Conservation (phyloP, 2,888 invertebrate genomes). For the Watsonalla binaria region DNA sequence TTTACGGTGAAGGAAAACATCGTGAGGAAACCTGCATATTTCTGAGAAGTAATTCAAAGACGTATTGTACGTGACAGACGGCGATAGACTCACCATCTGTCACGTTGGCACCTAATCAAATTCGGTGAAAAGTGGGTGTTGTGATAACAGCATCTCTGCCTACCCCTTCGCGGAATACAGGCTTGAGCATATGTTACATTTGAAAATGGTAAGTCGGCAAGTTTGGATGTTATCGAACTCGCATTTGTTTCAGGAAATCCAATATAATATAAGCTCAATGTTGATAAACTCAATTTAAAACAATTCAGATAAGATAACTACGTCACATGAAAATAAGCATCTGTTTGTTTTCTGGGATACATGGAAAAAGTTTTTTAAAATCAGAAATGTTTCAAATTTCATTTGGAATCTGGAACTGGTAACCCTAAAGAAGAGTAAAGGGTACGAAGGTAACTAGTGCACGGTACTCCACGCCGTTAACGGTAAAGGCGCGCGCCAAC, state of each 20-base stretch:
- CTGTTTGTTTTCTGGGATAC: background rate
- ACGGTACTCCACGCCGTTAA: conserved; percentile 47
- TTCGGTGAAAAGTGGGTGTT: too few relatives aligned
- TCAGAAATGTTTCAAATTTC: background rate
- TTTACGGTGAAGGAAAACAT: too few relatives aligned
- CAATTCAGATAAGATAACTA: background rate
- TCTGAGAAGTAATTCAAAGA: too few relatives aligned
- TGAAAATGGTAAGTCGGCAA: conserved; percentile 9
- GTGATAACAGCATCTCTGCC: too few relatives aligned
- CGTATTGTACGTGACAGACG: too few relatives aligned
- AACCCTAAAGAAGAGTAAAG: conserved; percentile 30
- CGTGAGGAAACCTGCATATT: too few relatives aligned
- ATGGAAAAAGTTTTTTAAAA: too few relatives aligned
- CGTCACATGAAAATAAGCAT: background rate
- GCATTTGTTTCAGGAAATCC: background rate
- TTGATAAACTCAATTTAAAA: background rate
- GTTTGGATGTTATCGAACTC: conserved; percentile 1
- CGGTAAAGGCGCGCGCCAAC: conserved; percentile 56
- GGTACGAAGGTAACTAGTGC: conserved; percentile 37
- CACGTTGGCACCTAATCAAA: too few relatives aligned
- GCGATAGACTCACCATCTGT: too few relatives aligned
- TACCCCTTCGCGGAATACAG: too few relatives aligned
- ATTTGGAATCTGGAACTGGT: conserved; percentile 8
- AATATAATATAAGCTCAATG: background rate
- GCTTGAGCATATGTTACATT: too few relatives aligned